Base-by-base conservation (phyloP, 2,113 vertebrate genomes). In the Lamprotornis superbus region DNA sequence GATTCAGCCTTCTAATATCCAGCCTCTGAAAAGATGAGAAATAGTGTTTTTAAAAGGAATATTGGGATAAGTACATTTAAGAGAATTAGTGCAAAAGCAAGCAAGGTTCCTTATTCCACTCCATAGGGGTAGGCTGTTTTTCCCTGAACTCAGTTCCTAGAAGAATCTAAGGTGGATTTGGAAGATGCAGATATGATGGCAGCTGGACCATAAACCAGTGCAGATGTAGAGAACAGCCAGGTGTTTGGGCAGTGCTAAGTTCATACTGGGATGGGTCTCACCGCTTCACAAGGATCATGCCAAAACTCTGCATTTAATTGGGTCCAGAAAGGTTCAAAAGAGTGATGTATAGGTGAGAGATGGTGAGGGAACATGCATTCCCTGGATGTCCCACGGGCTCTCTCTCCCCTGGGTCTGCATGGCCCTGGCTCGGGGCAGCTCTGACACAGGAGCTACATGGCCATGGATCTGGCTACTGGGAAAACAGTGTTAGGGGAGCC, bases 391-490 rank as follows among this genome's bases (percentile, higher is more conserved):
- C 25, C 21, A 12, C 0, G 0, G 52, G 8, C 47, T 69, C 8
- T 35, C 15, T 81, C 7, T 57, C 16, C 25, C 8, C 13, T 46
- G 28, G 31, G 12, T 11, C 37, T 59, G 60, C 3, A 5, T 52
- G 46, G 12, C 28, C 37, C 28, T 63, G 57, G 27, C 42, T 77
- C 22, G 8, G 64, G 52, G 42, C n/a, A 65, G 22, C 50, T 69
- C 55, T 8, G 6, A 18, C 15, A 11, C 1, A 0, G 35, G 49
- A 85, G 11, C 37, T 28, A 1, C 0, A 0, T 64, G 55, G 56
- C 23, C 4, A 0, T 6, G 25, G 37, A 24, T 49, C 0, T 0
- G 3, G 28, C 28, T 86, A 3, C n/a, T 49, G 42, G 24, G 37
- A 83, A 13, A 30, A 8, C 21, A 18, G 0, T 21, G 30, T 30